Evolutionary conservation across 2,113 vertebrate species (phyloP).

Genomic region (Herpailurus yagouaroundi): DNA sequence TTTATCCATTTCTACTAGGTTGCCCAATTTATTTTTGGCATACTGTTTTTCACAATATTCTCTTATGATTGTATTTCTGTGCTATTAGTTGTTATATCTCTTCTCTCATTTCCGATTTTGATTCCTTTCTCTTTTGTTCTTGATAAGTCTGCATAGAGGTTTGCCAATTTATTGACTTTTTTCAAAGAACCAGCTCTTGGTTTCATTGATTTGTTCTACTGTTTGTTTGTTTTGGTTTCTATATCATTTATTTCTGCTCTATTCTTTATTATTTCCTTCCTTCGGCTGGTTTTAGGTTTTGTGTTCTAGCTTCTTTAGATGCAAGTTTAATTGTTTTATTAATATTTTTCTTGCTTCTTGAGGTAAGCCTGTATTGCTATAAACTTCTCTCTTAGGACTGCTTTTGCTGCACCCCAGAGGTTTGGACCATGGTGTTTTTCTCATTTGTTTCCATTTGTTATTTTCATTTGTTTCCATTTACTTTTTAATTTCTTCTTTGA

Average conservation of each 20-base stretch:
- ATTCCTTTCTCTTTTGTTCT: neutral
- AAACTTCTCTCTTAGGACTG: neutral
- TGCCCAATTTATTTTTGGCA: neutral
- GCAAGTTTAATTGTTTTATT: neutral
- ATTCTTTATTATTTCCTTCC: neutral
- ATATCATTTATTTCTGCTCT: neutral
- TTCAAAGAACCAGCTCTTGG: neutral
- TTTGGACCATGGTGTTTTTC: neutral
- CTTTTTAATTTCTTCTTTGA: neutral
- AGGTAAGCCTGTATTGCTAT: neutral
- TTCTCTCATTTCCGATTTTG: neutral
- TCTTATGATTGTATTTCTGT: neutral
- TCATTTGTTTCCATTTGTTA: neutral
- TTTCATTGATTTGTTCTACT: neutral
- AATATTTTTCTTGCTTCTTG: neutral
- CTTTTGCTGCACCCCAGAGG: neutral
- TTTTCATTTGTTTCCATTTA: neutral
- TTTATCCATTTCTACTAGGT: neutral
- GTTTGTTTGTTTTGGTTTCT: neutral
- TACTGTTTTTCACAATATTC: neutral
- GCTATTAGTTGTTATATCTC: neutral
- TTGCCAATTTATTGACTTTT: neutral
- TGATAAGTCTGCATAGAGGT: neutral
- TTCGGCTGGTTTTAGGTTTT: neutral
- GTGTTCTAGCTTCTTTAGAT: neutral